Evolutionary conservation across 2,797 vertebrate species (phyloP), one percentile per base, ranked within the genome.

Genomic region (Poeciliopsis presidionis): DNA sequence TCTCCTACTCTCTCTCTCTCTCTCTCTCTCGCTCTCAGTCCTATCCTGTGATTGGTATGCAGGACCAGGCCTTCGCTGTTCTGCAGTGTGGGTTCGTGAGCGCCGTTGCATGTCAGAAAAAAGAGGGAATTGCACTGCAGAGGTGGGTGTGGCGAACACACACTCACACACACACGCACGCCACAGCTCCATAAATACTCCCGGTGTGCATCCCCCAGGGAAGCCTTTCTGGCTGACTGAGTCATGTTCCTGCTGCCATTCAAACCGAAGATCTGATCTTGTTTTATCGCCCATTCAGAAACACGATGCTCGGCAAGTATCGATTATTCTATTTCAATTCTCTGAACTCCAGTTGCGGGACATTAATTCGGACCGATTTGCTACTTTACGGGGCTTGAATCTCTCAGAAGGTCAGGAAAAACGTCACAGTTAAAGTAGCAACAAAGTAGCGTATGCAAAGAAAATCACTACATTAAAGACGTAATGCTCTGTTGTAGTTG

Each of bases 1-100:
- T 47, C 47, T 57, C 65, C 75, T 51, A 46, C 33, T 28, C 73
- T 77, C 74, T 65, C 41, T 43, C 18, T 1, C 41, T 39, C 72
- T 51, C 73, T 77, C 74, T 65, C 41, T 9, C 18, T 1, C 41
- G 43, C 28, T 57, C 43, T 28, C 72, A 63, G 67, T 86, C 76
- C 76, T 76, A 28, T n/a, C 57, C 65, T 82, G 71, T 92, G 86
- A 94, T 96, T 94, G 84, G 92, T 95, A 95, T 96, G 91, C 93
- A 88, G 88, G 88, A 87, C 88, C 91, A 91, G 91, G 75, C 89
- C 72, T 8, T 46, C 79, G 87, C 83, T 87, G 92, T 94, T 95
- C 95, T 95, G 95, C 95, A 94, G 95, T 94, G 91, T 95, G 93
- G 87, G 86, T 93, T 93, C 93, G 84, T 90, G 93, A 94, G 91